Evolutionary conservation across 2,797 vertebrate genomes (phyloP).

Genomic region (Euphonia xanthogaster): DNA sequence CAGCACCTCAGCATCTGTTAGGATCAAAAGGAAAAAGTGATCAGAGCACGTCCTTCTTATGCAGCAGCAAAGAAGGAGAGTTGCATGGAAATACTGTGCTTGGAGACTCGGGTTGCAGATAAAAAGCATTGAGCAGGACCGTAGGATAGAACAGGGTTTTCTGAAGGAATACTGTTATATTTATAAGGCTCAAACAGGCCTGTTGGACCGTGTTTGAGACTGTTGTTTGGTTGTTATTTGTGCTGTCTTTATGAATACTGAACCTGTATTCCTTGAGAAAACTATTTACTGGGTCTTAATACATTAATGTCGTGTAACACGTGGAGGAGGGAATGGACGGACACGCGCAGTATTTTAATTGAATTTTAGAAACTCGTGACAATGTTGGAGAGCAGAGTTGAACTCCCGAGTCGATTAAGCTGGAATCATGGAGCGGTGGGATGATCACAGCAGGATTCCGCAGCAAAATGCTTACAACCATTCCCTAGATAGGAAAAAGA

Average conservation of each 20-base stretch:
- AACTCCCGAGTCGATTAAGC: accelerated
- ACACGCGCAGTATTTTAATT: accelerated
- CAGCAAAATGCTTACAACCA: background rate
- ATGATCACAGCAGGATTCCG: background rate
- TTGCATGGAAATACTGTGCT: background rate
- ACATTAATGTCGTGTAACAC: background rate
- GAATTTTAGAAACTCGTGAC: background rate
- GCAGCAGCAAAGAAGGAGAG: background rate
- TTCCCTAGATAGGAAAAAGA: background rate
- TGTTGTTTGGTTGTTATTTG: background rate
- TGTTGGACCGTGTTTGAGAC: background rate
- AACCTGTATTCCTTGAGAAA: background rate
- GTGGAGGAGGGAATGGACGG: background rate
- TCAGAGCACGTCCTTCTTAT: background rate
- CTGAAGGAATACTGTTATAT: background rate
- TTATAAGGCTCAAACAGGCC: background rate
- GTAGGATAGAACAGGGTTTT: background rate
- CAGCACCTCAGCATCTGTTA: background rate
- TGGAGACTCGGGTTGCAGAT: accelerated
- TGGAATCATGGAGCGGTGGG: accelerated
- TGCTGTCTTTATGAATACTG: background rate
- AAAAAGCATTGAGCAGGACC: background rate
- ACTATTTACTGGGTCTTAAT: background rate
- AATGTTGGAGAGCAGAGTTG: accelerated
- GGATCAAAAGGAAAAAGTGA: background rate